These are phyloP conservation scores for Heliconius ismenius DNA, from an alignment of 2,888 invertebrate genomes.

Conservation along the genomic window DNA sequence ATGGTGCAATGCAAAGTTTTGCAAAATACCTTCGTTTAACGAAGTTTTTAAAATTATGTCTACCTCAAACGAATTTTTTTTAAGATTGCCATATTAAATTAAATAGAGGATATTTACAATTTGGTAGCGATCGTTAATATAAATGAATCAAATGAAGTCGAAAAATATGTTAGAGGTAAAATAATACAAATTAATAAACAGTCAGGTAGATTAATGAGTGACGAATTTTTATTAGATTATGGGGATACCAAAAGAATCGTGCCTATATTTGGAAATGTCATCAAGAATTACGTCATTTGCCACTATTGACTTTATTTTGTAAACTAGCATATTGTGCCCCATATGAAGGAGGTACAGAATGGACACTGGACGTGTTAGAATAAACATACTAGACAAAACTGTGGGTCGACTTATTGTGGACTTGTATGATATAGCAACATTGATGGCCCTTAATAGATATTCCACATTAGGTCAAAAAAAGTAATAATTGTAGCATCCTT, in stretches of 20 bases:
- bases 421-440: slow-evolving; percentile 52
- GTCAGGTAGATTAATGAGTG: slow-evolving; percentile 37
- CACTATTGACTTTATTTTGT: slow-evolving; percentile 48
- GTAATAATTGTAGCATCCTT: slow-evolving; percentile 23
- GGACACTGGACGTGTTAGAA: slow-evolving; percentile 46
- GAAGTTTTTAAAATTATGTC: too few species aligned
- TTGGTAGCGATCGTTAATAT: slow-evolving; percentile 2
- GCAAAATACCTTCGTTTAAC: too few species aligned
- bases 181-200: slow-evolving; percentile 38
- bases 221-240: slow-evolving; percentile 50
- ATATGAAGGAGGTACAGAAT: slow-evolving; percentile 35
- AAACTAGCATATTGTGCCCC: slow-evolving; percentile 49
- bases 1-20: too few species aligned
- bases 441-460: slow-evolving; percentile 49
- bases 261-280: slow-evolving; percentile 38
- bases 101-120: too few species aligned
- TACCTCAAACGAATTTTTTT: too few species aligned
- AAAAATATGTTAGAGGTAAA: slow-evolving; percentile 37
- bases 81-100: too few species aligned
- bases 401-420: slow-evolving; percentile 45
- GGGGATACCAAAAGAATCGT: slow-evolving; percentile 48
- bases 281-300: slow-evolving; percentile 33
- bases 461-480: slow-evolving; percentile 46
- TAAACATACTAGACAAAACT: slow-evolving; percentile 45
- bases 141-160: background rate